phyloP scores from a whole-genome alignment of 1,140 invertebrate species.

The Drosophila gunungcola region DNA sequence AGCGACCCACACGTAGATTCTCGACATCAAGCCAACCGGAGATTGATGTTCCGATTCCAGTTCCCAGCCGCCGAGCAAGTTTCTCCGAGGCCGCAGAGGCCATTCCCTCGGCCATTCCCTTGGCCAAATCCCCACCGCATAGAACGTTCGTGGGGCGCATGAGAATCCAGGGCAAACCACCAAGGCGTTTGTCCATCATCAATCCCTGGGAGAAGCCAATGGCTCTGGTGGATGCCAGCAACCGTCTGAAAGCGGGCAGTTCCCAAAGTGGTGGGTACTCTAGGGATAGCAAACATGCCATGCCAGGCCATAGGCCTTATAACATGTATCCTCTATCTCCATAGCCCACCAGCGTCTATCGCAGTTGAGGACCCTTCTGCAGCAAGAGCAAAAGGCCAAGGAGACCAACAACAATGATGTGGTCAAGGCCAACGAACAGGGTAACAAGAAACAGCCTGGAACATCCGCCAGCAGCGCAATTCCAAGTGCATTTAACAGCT shows the following conservation, averaged over 20 bases:
- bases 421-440: neutral
- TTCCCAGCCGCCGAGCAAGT: neutral
- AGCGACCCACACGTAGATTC: conserved; percentile 1
- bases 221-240: conserved; percentile 62
- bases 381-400: conserved; percentile 23
- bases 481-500: conserved; percentile 15
- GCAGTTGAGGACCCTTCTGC: conserved; percentile 20
- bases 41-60: neutral
- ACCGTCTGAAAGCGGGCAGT: conserved; percentile 12
- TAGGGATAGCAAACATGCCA: too few species aligned
- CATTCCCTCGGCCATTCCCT: too few species aligned
- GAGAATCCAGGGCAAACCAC: neutral
- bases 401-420: conserved; percentile 23
- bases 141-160: conserved; percentile 1
- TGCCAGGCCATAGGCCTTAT: too few species aligned
- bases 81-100: neutral
- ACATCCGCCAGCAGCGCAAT: neutral
- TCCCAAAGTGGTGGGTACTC: conserved; percentile 42
- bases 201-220: conserved; percentile 62
- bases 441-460: neutral
- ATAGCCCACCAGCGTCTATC: conserved; percentile 56
- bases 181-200: neutral
- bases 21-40: neutral
- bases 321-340: neutral
- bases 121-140: neutral